A percentile compares a stretch with the other conserved stretches of the same genome.
Evolutionary conservation across 2,113 vertebrate genomes (phyloP).

Genomic region (Triplophysa dalaica): DNA sequence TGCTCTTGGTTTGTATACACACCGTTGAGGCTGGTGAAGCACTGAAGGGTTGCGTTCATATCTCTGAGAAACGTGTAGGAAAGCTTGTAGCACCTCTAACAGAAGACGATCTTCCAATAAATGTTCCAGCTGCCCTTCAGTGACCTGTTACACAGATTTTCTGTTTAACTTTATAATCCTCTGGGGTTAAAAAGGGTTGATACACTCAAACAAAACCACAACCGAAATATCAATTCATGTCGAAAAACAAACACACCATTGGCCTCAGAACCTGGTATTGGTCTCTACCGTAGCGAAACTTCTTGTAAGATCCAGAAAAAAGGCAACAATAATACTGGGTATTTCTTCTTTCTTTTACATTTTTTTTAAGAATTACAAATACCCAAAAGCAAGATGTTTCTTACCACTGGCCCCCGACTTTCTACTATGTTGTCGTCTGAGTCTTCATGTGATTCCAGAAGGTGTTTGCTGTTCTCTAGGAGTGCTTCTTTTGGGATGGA

Average conservation of each 20-base stretch:
- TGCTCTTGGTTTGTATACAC: conserved; percentile 33
- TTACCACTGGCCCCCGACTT: conserved; percentile 64
- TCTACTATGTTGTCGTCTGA: conserved; percentile 62
- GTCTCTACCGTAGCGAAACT: too few relatives aligned
- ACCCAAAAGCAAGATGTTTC: background rate
- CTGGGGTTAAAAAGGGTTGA: too few relatives aligned
- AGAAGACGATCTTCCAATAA: conserved; percentile 63
- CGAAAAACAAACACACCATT: too few relatives aligned
- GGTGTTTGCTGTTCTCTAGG: conserved; percentile 53
- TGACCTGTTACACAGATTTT: conserved; percentile 51
- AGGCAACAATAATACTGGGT: too few relatives aligned
- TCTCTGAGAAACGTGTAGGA: conserved; percentile 70
- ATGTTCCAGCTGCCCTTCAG: conserved; percentile 58
- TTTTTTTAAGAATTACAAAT: too few relatives aligned
- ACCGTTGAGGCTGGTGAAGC: conserved; percentile 86
- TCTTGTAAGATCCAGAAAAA: too few relatives aligned
- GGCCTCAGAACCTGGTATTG: too few relatives aligned
- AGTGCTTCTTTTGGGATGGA: conserved; percentile 60
- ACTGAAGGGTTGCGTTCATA: conserved; percentile 73
- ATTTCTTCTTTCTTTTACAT: too few relatives aligned
- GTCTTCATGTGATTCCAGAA: conserved; percentile 44
- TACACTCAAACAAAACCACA: too few relatives aligned
- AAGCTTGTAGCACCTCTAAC: conserved; percentile 62
- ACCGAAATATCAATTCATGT: too few relatives aligned
- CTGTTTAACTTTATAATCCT: background rate